phyloP scores from a whole-genome alignment of 2,888 invertebrate species.

The Drosophila subsilvestris region DNA sequence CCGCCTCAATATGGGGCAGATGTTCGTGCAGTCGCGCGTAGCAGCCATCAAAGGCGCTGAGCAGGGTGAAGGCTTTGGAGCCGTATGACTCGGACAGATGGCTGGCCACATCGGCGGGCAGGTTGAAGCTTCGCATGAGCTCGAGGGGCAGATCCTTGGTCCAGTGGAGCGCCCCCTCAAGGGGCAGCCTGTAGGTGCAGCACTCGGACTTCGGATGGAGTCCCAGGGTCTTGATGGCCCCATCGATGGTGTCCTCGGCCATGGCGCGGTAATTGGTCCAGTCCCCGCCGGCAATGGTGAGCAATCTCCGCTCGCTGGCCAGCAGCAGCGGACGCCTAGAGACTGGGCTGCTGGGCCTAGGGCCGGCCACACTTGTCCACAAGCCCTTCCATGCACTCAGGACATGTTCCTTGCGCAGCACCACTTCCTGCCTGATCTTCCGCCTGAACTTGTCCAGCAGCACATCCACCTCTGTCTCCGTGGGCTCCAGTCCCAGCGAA shows the following conservation, averaged over 20 bases:
- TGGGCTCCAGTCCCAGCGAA: conserved; percentile 87
- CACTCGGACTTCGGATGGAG: conserved; percentile 88
- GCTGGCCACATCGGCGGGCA: conserved; percentile 98
- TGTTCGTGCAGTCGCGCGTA: conserved; percentile 94
- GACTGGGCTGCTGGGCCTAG: neutral
- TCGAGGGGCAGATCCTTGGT: conserved; percentile 98
- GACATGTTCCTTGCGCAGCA: conserved; percentile 98
- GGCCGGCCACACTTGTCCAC: neutral
- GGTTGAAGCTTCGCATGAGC: conserved; percentile 98
- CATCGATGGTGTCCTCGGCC: conserved; percentile 98
- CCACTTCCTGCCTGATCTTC: conserved; percentile 97
- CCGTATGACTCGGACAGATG: conserved; percentile 98
- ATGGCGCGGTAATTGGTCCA: conserved; percentile 99
- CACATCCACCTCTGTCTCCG: conserved; percentile 97
- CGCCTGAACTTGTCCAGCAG: conserved; percentile 97
- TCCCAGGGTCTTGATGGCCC: conserved; percentile 88
- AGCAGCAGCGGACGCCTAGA: conserved; percentile 86
- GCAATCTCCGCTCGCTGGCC: conserved; percentile 92
- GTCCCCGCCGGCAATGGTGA: conserved; percentile 99
- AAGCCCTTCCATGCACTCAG: conserved; percentile 95
- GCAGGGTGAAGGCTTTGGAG: conserved; percentile 93
- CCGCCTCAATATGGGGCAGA: conserved; percentile 99
- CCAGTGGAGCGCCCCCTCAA: conserved; percentile 98
- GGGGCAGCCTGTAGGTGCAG: conserved; percentile 93
- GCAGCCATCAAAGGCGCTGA: conserved; percentile 87